phyloP scores from a whole-genome alignment of 2,888 invertebrate genomes.

The Dimorphilus gyrociliatus region DNA sequence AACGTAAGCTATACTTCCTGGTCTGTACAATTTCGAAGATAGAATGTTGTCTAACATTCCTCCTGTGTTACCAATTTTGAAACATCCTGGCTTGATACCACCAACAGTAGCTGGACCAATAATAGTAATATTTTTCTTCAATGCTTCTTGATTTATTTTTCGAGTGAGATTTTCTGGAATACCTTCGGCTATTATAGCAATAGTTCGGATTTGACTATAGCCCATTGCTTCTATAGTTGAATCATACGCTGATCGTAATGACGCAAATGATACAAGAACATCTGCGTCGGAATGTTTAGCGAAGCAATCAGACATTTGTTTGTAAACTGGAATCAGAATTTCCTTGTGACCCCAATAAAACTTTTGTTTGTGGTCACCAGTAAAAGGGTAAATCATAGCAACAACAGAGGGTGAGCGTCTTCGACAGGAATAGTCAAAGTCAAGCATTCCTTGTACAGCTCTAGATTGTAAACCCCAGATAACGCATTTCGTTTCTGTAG shows the following conservation, averaged over 20 bases:
- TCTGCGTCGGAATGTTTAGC: conserved; percentile 82
- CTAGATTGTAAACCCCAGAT: conserved; percentile 98
- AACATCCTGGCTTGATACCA: conserved; percentile 93
- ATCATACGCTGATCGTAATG: conserved; percentile 87
- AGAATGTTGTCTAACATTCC: conserved; percentile 99
- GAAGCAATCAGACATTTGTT: conserved; percentile 91
- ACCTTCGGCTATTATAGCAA: conserved; percentile 97
- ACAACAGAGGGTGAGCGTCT: conserved; percentile 68
- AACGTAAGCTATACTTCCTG: conserved; percentile 92
- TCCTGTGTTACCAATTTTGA: conserved; percentile 98
- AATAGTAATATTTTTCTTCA: conserved; percentile 65
- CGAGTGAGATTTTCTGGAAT: conserved; percentile 97
- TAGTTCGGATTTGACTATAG: conserved; percentile 80
- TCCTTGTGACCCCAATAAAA: conserved; percentile 99
- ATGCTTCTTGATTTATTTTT: conserved; percentile 60
- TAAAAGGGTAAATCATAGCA: conserved; percentile 87
- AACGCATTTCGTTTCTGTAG: conserved; percentile 69
- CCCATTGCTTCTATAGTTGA: conserved; percentile 84
- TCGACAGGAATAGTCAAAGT: conserved; percentile 85
- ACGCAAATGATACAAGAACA: conserved; percentile 88
- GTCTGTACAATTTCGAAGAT: conserved; percentile 84
- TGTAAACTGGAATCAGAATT: conserved; percentile 74
- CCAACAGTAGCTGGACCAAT: conserved; percentile 81
- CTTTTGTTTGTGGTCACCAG: conserved; percentile 93
- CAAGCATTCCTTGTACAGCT: conserved; percentile 88